Conservation (phyloP, 92 coral and sea anemone genomes). For the Porites divaricata region DNA sequence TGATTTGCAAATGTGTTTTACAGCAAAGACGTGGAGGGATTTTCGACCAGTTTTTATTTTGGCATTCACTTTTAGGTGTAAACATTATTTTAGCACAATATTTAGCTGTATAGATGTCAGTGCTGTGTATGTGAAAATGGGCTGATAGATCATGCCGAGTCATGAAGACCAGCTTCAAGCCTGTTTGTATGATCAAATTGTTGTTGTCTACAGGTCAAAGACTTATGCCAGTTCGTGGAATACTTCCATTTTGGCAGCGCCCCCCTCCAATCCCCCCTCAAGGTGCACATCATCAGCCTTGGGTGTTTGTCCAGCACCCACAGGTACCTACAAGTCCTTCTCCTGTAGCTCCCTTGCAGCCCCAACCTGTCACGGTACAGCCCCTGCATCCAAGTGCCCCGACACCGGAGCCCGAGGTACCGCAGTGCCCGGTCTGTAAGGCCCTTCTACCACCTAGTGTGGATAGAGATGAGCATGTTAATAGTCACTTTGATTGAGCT, state of each 20-base stretch:
- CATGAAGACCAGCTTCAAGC: too few relatives aligned
- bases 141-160: too few relatives aligned
- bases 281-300: constrained; percentile 41
- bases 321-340: constrained; percentile 15
- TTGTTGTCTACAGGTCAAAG: constrained; percentile 20
- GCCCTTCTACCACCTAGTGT: constrained; percentile 86
- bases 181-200: too few relatives aligned
- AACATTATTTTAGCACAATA: too few relatives aligned
- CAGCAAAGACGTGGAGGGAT: too few relatives aligned
- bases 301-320: constrained; percentile 50
- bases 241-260: neutral
- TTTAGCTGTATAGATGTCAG: too few relatives aligned
- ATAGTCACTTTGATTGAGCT: constrained; percentile 64
- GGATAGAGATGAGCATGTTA: constrained; percentile 73
- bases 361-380: constrained; percentile 11
- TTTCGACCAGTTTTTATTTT: too few relatives aligned
- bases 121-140: too few relatives aligned
- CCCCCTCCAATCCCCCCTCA: constrained; percentile 18
- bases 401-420: constrained; percentile 26
- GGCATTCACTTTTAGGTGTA: too few relatives aligned
- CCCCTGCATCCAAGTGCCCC: constrained; percentile 28
- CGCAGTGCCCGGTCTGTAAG: constrained; percentile 89
- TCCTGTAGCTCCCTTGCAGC: constrained; percentile 32
- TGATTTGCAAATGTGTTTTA: too few relatives aligned
- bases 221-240: constrained; percentile 54